These are phyloP conservation scores for Atherix ibis DNA, from an alignment of 2,888 invertebrate genomes.

Conservation along the genomic window DNA sequence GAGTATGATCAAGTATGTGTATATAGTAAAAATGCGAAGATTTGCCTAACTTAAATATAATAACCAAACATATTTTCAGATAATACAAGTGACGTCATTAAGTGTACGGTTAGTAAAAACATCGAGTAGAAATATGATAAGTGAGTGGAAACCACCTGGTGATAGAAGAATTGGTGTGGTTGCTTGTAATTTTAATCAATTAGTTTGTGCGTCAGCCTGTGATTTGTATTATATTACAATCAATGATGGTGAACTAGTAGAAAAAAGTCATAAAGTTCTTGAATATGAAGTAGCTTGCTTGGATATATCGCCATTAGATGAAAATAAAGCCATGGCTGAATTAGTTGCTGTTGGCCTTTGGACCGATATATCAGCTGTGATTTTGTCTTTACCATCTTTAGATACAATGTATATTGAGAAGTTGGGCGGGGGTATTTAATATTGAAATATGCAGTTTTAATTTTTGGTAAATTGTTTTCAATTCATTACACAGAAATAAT, in stretches of 20 bases:
- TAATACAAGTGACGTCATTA: constrained; percentile 52
- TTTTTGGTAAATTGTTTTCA: no score
- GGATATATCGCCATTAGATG: constrained; percentile 70
- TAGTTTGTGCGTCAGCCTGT: constrained; percentile 75
- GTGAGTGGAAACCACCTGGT: constrained; percentile 56
- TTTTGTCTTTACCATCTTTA: constrained; percentile 67
- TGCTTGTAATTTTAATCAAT: constrained; percentile 59
- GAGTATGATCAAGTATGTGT: constrained; percentile 53
- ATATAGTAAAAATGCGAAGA: not conserved
- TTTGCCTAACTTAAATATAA: not conserved
- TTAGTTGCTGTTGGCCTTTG: constrained; percentile 87
- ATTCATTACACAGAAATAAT: constrained; percentile 63
- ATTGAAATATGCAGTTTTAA: not conserved
- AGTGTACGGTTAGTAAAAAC: constrained; percentile 57
- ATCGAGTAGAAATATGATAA: constrained; percentile 45
- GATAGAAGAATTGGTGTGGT: constrained; percentile 76
- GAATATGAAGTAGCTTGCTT: constrained; percentile 93
- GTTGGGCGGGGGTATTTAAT: constrained; percentile 56
- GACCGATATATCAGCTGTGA: constrained; percentile 90
- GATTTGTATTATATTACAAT: constrained; percentile 72
- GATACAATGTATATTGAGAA: constrained; percentile 72
- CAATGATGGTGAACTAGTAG: constrained; percentile 42
- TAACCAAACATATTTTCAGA: constrained; percentile 31
- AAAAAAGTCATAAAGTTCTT: constrained; percentile 54
- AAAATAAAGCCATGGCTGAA: constrained; percentile 43